Evolutionary conservation across 2,113 vertebrate genomes (phyloP), one percentile per base, ranked within the genome.

Genomic region (Xyliphius kryptos): DNA sequence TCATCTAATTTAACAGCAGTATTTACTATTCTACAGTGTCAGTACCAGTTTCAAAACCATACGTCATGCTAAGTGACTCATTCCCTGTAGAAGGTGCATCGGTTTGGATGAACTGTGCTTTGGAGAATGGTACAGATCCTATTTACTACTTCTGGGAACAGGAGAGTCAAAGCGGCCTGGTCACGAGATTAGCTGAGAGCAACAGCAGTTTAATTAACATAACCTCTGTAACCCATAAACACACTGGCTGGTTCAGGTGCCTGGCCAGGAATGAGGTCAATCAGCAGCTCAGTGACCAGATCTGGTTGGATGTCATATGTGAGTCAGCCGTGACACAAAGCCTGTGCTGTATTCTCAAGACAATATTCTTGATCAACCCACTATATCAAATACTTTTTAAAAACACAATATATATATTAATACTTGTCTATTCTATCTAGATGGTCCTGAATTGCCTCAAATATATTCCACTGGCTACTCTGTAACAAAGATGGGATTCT

Each of bases 41-140:
- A 95, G 92, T 91, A 69, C 90, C 93, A 0, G 83, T 94, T 16
- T 85, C 84, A 19, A 91, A 91, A 74, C 92, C 93, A 38, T 85
- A 74, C 2, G 77, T 95, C 58, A 47, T 79, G 38, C 73, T 88
- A 4, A 90, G 83, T 7, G 77, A 88, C 0, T 75, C 76, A 0
- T 79, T 82, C 0, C 91, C 87, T 0, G 81, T 77, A 0, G 92
- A 94, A 69, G 91, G 91, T 22, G 70, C 80, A 0, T 66, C 59
- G 0, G 74, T 91, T 69, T 77, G 76, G 75, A 83, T 91, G 82
- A 78, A 9, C 0, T 95, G 91, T 19, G 7, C 76, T 0, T 81
- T 92, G 55, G 77, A 81, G 20, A 91, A 93, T 47, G 94, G 92
- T 20, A 94, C 91, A 0, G 81, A 76, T 2, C 93, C 92, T 0